Base-by-base conservation (phyloP, 2,797 vertebrate genomes). In the Enteromius viviparus region DNA sequence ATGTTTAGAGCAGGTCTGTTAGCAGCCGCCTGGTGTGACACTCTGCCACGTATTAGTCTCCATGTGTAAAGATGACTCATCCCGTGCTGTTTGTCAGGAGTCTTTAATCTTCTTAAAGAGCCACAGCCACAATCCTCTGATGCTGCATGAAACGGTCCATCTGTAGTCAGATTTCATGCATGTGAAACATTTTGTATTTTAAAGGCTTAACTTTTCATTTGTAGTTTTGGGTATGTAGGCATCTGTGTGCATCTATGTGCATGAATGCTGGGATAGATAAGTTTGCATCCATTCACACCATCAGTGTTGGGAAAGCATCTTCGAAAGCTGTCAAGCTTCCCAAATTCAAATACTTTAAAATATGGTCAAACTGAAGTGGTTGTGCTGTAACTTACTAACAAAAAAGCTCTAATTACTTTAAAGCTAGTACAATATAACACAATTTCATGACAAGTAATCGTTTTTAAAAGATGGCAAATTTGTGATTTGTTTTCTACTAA, bases 91-190 rank as follows among this genome's bases (percentile, higher is more conserved):
- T 55, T 79, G 78, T 81, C 76, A 55, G 75, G 55, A 62, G 77
- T 76, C 75, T 84, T 75, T 84, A 86, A 82, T 84, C 84, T 87
- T 83, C 78, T 82, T 80, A 76, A 81, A 82, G 82, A 84, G 21
- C 29, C 72, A 79, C 64, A 55, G 75, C 69, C 83, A 26, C 75
- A 45, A 65, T 80, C 72, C 55, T 75, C 40, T 71, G 32, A 23
- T 71, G 42, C 47, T 62, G n/a, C 65, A 84, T 62, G 80, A 80
- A 81, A 64, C 42, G 26, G 47, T 82, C 45, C 12, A 4, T 19
- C 53, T 71, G 14, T 60, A 37, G 66, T 60, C 26, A 23, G 64
- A 65, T 76, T 53, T 37, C 29, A 82, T 87, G 76, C 65, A 19
- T 53, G 66, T 71, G 40, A 62, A 23, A 37, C n/a, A 14, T 70